phyloP scores from a whole-genome alignment of 2,113 vertebrate species.

The Lophotis ruficrista region DNA sequence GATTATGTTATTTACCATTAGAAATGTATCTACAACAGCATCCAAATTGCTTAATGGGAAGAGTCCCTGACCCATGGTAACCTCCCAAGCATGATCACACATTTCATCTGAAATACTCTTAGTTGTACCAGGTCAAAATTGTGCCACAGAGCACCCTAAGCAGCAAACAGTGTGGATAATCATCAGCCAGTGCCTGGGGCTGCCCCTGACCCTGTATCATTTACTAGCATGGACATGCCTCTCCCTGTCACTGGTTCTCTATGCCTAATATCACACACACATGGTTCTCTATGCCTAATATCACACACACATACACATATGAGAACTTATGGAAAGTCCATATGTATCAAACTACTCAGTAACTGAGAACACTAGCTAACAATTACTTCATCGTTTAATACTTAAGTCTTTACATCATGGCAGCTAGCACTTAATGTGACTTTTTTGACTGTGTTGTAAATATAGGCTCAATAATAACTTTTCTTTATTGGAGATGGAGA shows the following conservation, averaged over 20 bases:
- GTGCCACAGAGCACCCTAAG: background rate
- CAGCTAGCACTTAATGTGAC: background rate
- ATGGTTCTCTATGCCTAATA: background rate
- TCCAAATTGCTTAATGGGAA: background rate
- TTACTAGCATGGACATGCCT: background rate
- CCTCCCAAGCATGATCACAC: background rate
- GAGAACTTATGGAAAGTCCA: background rate
- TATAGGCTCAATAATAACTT: background rate
- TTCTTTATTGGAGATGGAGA: background rate
- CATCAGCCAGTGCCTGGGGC: background rate
- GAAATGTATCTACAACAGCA: background rate
- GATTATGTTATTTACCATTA: background rate
- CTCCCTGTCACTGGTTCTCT: background rate
- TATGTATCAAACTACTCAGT: background rate
- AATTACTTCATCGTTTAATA: background rate
- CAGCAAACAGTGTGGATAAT: background rate
- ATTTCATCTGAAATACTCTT: background rate
- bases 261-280: background rate
- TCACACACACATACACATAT: rapidly evolving
- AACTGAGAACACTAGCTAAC: background rate
- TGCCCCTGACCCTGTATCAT: background rate
- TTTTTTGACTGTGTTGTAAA: background rate
- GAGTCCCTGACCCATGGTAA: background rate
- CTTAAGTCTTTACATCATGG: background rate
- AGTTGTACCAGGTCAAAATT: background rate